A percentile compares a stretch with the other conserved stretches of the same genome.
Evolutionary conservation across 2,888 invertebrate species (phyloP).

Genomic region (Leptogaster cylindrica): DNA sequence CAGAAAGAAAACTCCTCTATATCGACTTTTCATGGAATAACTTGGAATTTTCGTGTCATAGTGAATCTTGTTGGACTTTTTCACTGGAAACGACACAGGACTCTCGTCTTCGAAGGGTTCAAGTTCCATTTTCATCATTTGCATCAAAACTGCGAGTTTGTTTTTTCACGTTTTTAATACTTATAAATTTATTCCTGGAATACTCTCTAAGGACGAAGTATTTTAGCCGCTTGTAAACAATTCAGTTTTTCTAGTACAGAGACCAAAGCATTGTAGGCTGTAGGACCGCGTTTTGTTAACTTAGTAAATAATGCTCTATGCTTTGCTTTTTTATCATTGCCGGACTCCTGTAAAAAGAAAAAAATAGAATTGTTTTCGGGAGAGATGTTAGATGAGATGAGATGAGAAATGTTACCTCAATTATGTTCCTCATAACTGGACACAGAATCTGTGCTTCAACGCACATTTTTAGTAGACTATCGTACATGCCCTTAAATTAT

Average conservation of each 20-base stretch:
- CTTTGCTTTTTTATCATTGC: slow-evolving; percentile 30
- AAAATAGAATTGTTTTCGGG: too few species aligned
- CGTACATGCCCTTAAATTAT: too few species aligned
- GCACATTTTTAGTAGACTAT: slow-evolving; percentile 59
- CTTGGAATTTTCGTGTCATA: slow-evolving; percentile 50
- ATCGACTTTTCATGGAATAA: slow-evolving; percentile 63
- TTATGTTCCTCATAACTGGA: slow-evolving; percentile 51
- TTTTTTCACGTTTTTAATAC: not conserved
- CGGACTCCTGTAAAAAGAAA: too few species aligned
- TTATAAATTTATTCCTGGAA: slow-evolving; percentile 1
- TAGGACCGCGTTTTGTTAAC: slow-evolving; percentile 66
- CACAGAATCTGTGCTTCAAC: slow-evolving; percentile 51
- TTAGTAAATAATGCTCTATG: slow-evolving; percentile 63
- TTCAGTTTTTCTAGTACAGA: slow-evolving; percentile 50
- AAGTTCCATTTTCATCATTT: too few species aligned
- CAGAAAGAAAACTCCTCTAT: slow-evolving; percentile 68
- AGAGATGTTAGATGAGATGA: too few species aligned
- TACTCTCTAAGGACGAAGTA: slow-evolving; percentile 49
- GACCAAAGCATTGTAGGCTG: slow-evolving; percentile 64
- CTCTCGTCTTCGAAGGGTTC: slow-evolving; percentile 49
- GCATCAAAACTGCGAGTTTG: too few species aligned
- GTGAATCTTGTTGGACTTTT: slow-evolving; percentile 52
- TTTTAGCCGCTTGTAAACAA: slow-evolving; percentile 49
- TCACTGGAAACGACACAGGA: slow-evolving; percentile 48
- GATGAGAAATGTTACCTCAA: too few species aligned